Evolutionary conservation across 2,113 vertebrate species (phyloP).

Genomic region (Machaerirhynchus nigripectus): DNA sequence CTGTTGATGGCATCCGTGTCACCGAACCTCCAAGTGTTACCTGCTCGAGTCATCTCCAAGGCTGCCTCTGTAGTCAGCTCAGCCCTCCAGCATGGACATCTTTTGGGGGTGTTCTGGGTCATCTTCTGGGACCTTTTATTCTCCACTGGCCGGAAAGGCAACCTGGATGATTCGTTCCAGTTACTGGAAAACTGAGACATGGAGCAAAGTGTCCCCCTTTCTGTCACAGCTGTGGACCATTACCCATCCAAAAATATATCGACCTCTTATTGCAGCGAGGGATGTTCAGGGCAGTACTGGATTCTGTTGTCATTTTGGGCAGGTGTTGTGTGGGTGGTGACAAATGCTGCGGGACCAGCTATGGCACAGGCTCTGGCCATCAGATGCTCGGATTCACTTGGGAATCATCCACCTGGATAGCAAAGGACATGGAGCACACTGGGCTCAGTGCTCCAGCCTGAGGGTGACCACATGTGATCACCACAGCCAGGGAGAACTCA

Average conservation of each 20-base stretch:
- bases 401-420: neutral
- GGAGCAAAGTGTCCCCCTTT: neutral
- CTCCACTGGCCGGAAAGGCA: neutral
- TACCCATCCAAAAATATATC: neutral
- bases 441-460: neutral
- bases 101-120: neutral
- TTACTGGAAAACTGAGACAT: accelerated
- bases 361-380: neutral
- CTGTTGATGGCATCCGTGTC: neutral
- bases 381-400: accelerated
- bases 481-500: neutral
- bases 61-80: neutral
- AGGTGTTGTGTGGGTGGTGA: neutral
- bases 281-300: neutral
- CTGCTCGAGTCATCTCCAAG: neutral
- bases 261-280: neutral
- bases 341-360: neutral
- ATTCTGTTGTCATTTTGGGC: neutral
- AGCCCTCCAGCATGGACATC: neutral
- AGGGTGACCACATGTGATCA: neutral
- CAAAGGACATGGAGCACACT: neutral
- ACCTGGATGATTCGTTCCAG: neutral
- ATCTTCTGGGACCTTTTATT: neutral
- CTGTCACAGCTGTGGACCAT: neutral
- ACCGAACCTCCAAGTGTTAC: no score